Evolutionary conservation across 2,797 vertebrate genomes (phyloP).

Genomic region (Pitangus sulphuratus): DNA sequence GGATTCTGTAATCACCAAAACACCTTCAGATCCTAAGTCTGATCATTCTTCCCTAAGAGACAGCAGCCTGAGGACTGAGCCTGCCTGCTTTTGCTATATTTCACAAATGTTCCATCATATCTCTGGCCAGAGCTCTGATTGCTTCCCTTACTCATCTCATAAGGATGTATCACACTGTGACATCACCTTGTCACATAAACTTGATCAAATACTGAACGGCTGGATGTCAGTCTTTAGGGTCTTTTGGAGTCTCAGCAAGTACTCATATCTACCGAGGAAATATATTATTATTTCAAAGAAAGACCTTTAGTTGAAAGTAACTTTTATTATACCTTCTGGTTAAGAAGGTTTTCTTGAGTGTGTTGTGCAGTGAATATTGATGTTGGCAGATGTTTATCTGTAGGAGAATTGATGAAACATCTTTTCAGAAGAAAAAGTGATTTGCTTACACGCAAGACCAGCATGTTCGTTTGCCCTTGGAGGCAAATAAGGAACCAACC

Average conservation of each 20-base stretch:
- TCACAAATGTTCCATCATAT: not conserved
- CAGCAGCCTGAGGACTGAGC: not conserved
- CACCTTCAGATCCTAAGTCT: not conserved
- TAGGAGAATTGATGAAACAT: slow-evolving; percentile 38
- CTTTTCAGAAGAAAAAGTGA: slow-evolving; percentile 44
- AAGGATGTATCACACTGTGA: not conserved
- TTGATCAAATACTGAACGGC: not conserved
- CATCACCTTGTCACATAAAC: not conserved
- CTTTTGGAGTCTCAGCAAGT: not conserved
- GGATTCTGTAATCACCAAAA: not conserved
- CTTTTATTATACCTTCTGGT: not conserved
- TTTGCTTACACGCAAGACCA: slow-evolving; percentile 60
- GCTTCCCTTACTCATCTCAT: not conserved
- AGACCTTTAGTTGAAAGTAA: not conserved
- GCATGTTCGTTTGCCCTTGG: slow-evolving; percentile 67
- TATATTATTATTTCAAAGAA: not conserved
- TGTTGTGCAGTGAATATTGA: slow-evolving; percentile 5
- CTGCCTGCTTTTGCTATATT: not conserved
- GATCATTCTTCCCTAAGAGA: not conserved
- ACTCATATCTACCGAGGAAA: not conserved
- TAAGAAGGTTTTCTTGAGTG: not conserved
- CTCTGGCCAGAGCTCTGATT: not conserved
- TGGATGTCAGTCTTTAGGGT: not conserved
- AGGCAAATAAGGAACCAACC: slow-evolving; percentile 58
- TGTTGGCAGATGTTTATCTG: slow-evolving; percentile 52